A percentile compares a stretch with the other conserved stretches of the same genome.
Conservation (phyloP, 1,140 invertebrate species). For the Procambarus virginalis region DNA sequence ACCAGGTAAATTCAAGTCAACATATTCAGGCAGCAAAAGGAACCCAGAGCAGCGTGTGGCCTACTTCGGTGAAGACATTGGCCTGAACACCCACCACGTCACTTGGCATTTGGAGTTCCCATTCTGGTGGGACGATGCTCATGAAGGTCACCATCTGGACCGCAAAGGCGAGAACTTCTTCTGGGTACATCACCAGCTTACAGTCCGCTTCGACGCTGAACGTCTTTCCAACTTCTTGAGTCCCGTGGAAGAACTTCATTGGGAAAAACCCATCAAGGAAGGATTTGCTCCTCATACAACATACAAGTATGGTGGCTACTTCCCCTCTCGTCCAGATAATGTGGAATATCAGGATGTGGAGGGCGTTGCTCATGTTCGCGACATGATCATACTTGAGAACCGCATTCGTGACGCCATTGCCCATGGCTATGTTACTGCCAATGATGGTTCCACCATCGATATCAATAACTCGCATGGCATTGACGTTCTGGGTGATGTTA, state of each 20-base stretch:
- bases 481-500: slow-evolving; percentile 45
- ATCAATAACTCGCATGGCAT: slow-evolving; percentile 33
- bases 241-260: slow-evolving; percentile 30
- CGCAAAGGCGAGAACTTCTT: slow-evolving; percentile 35
- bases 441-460: neutral
- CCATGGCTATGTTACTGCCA: slow-evolving; percentile 18
- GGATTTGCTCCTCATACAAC: slow-evolving; percentile 39
- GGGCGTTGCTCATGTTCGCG: slow-evolving; percentile 13
- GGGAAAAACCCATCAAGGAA: slow-evolving; percentile 21
- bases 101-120: slow-evolving; percentile 49
- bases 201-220: slow-evolving; percentile 39
- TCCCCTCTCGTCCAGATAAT: slow-evolving; percentile 40
- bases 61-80: slow-evolving; percentile 41
- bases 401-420: slow-evolving; percentile 45
- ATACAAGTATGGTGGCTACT: slow-evolving; percentile 42
- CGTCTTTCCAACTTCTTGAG: slow-evolving; percentile 35
- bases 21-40: slow-evolving; percentile 16
- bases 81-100: slow-evolving; percentile 45
- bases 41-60: slow-evolving; percentile 37
- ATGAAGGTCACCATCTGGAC: slow-evolving; percentile 26
- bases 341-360: slow-evolving; percentile 29
- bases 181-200: slow-evolving; percentile 46
- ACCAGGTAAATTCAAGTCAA: slow-evolving; percentile 5
- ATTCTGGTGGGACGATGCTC: slow-evolving; percentile 34
- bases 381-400: slow-evolving; percentile 25